Conservation (phyloP, 2,113 vertebrate species). For the Chionodraco myersi region DNA sequence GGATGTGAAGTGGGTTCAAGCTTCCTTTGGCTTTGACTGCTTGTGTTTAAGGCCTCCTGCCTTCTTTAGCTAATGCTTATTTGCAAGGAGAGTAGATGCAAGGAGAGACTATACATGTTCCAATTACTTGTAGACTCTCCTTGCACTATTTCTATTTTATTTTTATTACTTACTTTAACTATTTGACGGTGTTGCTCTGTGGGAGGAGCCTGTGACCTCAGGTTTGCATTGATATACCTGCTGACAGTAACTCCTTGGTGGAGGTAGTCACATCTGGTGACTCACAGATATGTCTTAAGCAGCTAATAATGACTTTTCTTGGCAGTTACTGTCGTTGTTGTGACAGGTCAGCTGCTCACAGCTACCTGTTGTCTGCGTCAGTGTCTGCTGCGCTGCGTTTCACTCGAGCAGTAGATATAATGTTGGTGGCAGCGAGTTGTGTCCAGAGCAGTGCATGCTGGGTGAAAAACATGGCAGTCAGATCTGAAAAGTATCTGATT, state of each 20-base stretch:
- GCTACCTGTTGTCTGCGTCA: too few relatives aligned
- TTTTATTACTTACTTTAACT: too few relatives aligned
- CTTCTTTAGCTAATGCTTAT: background rate
- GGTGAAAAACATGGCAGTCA: background rate
- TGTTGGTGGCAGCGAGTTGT: slow-evolving; percentile 7
- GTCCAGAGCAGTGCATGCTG: slow-evolving; percentile 14
- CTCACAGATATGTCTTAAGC: background rate
- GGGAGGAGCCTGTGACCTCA: too few relatives aligned
- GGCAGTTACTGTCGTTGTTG: background rate
- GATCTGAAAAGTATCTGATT: background rate
- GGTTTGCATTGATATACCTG: too few relatives aligned
- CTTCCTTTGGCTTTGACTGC: too few relatives aligned
- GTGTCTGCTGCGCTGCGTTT: background rate
- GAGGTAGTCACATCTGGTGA: background rate
- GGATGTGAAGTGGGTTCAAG: background rate
- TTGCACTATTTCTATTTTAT: too few relatives aligned
- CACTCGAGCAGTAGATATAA: background rate
- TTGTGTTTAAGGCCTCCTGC: too few relatives aligned
- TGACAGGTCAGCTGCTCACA: background rate
- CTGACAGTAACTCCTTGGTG: too few relatives aligned
- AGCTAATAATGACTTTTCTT: background rate
- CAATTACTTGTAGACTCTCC: too few relatives aligned
- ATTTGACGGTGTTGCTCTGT: too few relatives aligned
- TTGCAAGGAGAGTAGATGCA: background rate
- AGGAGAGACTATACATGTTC: too few relatives aligned